Conservation (phyloP, 2,113 vertebrate species). For the Seriola aureovittata region DNA sequence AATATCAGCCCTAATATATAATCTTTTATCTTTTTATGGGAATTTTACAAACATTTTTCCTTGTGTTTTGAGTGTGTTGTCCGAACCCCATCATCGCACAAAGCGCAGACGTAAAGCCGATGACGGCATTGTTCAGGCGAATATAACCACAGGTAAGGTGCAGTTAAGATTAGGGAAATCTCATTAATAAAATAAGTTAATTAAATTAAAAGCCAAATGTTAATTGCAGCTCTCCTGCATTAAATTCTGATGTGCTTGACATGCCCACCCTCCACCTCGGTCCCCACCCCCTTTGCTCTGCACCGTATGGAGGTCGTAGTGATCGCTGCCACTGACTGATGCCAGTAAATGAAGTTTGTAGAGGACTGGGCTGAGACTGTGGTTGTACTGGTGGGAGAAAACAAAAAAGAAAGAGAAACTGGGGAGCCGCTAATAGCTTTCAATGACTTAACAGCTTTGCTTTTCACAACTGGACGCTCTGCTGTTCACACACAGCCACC, state of each 20-base stretch:
- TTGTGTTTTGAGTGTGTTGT: too few relatives aligned
- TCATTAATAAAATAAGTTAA: too few relatives aligned
- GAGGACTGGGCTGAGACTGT: neutral
- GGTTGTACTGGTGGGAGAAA: neutral
- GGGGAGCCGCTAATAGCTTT: slow-evolving; percentile 41
- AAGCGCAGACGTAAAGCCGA: too few relatives aligned
- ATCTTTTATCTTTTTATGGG: too few relatives aligned
- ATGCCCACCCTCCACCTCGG: neutral
- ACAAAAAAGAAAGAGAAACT: neutral
- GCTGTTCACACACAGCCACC: slow-evolving; percentile 38
- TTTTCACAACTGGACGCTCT: slow-evolving; percentile 46
- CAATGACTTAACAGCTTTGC: slow-evolving; percentile 54
- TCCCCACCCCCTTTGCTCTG: neutral
- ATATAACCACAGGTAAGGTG: too few relatives aligned
- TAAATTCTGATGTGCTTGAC: neutral
- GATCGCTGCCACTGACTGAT: slow-evolving; percentile 4
- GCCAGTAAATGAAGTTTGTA: slow-evolving; percentile 1
- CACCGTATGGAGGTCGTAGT: slow-evolving; percentile 7
- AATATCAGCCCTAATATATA: too few relatives aligned
- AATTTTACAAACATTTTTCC: too few relatives aligned
- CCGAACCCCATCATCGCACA: too few relatives aligned
- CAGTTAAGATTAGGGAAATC: too few relatives aligned
- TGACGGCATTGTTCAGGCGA: too few relatives aligned
- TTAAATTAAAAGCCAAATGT: too few relatives aligned
- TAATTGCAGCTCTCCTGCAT: too few relatives aligned